Conservation (phyloP, 2,113 vertebrate species). For the Connochaetes taurinus region DNA sequence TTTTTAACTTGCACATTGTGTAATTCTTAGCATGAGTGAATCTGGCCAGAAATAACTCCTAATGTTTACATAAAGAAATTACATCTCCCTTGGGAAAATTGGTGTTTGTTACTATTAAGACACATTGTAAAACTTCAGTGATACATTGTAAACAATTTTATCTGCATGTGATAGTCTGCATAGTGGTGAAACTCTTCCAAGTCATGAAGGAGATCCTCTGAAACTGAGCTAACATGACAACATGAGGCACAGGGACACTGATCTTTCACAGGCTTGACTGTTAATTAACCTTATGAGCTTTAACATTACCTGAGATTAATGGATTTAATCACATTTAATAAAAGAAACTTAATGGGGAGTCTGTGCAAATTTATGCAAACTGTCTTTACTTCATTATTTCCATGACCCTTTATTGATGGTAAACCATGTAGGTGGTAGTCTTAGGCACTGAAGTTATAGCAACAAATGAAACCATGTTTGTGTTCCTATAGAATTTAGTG, state of each 20-base stretch:
- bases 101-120: neutral
- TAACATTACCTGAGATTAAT: neutral
- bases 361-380: neutral
- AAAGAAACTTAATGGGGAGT: neutral
- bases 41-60: neutral
- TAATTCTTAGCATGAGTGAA: neutral
- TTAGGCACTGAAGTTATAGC: neutral
- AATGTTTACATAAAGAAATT: neutral
- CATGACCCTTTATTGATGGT: neutral
- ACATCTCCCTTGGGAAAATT: neutral
- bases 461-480: neutral
- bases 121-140: neutral
- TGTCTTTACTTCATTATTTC: neutral
- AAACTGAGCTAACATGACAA: neutral
- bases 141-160: neutral
- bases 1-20: neutral
- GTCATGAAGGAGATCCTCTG: neutral
- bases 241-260: neutral
- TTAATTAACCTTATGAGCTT: neutral
- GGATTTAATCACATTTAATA: neutral
- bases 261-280: neutral
- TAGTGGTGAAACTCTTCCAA: neutral
- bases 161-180: neutral
- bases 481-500: neutral
- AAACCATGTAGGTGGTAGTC: neutral